phyloP scores from a whole-genome alignment of 1,140 invertebrate species.

The Drosophila miranda region DNA sequence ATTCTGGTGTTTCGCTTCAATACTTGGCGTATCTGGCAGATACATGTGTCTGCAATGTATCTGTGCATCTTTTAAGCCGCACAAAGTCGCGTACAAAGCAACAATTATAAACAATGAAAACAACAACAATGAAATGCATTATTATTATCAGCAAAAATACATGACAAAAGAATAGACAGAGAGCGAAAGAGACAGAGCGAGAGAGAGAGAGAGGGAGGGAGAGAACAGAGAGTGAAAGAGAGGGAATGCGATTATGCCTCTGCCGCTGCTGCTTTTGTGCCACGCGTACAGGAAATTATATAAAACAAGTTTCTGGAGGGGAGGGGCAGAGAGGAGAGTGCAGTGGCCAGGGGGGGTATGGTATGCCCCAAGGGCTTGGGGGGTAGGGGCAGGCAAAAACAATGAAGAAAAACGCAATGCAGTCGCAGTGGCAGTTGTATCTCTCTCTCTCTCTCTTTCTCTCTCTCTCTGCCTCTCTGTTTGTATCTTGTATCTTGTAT shows the following conservation, averaged over 20 bases:
- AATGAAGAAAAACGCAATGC: constrained; percentile 72
- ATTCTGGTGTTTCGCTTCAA: constrained; percentile 12
- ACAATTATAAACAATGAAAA: constrained; percentile 73
- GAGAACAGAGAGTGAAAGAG: constrained; percentile 9
- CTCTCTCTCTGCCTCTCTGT: not conserved
- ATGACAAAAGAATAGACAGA: constrained; percentile 64
- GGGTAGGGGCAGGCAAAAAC: constrained; percentile 47
- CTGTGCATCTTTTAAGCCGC: constrained; percentile 45
- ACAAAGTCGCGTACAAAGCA: constrained; percentile 39
- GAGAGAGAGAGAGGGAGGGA: constrained; percentile 19
- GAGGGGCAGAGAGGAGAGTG: not conserved
- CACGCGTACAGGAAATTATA: constrained; percentile 78
- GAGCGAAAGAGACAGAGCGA: constrained; percentile 17
- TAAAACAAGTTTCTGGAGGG: constrained; percentile 64
- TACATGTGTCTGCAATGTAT: constrained; percentile 42
- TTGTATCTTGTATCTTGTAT: constrained; percentile 17
- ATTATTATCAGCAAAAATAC: constrained; percentile 77
- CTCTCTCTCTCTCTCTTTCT: not conserved
- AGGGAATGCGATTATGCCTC: constrained; percentile 55
- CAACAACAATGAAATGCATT: constrained; percentile 67
- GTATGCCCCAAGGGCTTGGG: not conserved
- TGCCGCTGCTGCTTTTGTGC: constrained; percentile 58
- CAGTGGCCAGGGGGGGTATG: not conserved
- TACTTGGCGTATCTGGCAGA: constrained; percentile 20
- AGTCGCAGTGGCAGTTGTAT: constrained; percentile 52